Evolutionary conservation across 2,888 invertebrate species (phyloP), one percentile per base, ranked within the genome.

Genomic region (Mythimna impura): DNA sequence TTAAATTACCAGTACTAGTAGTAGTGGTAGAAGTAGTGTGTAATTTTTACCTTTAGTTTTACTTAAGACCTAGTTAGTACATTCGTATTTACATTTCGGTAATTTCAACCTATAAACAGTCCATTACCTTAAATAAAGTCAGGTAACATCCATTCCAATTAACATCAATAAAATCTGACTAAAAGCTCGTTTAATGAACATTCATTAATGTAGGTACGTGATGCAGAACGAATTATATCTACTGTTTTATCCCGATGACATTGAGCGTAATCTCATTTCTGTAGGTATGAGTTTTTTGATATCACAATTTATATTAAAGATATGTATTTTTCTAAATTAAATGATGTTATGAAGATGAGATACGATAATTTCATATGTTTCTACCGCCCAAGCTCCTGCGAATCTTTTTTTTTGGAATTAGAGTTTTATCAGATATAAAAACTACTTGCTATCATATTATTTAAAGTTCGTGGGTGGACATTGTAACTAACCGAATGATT

Each of bases 71-170:
- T 6, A 30, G 30, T 3, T 30, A 5, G 7, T 25, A 36, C 14
- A 54, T 14, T 20, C n/a, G n/a, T 25, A 55, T 54, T 52, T 22
- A 68, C 36, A 14, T 30, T 34, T 17, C 14, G 34, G 20, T 50
- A 22, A 20, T 54, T 22, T n/a, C 40, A 55, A 54, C 73, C 61
- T 47, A 57, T 55, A 60, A 47, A 17, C 9, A 63, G 10, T 57
- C 52, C 66, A 66, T 80, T 64, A 79, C 61, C 62, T 70, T 55
- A 30, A 55, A 58, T 47, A 40, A 80, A 67, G 25, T 60, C 50
- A n/a, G 25, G 10, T 65, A 60, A 1, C 67, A 70, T 81, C 47
- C 40, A 61, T 76, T 62, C 22, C 50, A 68, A 62, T 71, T 69
- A 80, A 72, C 65, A 25, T 25, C 14, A 54, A 66, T 76, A 30